Evolutionary conservation across 2,888 invertebrate species (phyloP).

Genomic region (Catocala sponsa): DNA sequence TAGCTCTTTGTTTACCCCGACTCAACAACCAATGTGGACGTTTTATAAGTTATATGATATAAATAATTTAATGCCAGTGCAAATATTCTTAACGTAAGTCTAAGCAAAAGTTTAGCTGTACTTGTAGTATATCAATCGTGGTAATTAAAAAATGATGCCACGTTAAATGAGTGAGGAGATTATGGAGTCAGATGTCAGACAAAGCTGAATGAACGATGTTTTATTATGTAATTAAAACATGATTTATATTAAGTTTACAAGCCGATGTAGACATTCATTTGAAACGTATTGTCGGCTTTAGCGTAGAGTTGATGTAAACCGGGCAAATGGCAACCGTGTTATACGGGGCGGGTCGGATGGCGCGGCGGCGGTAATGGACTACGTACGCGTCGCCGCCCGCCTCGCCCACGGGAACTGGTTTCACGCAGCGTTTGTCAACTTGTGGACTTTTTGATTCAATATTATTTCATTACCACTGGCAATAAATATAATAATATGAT

Average conservation of each 20-base stretch:
- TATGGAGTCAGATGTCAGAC: constrained; percentile 12
- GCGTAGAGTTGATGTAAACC: constrained; percentile 39
- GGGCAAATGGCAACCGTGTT: constrained; percentile 49
- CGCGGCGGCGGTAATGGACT: constrained; percentile 45
- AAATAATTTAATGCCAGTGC: no score
- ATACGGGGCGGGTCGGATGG: constrained; percentile 50
- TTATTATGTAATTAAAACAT: constrained; percentile 14
- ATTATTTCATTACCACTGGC: constrained; percentile 45
- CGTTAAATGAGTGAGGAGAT: neutral
- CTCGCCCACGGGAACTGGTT: constrained; percentile 79
- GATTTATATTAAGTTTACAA: constrained; percentile 9
- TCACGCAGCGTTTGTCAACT: constrained; percentile 55
- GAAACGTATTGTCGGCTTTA: constrained; percentile 28
- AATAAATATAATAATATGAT: constrained; percentile 3
- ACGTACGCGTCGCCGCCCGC: constrained; percentile 59
- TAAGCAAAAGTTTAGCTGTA: no score
- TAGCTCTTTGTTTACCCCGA: neutral
- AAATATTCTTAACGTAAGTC: no score
- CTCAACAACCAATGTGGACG: no score
- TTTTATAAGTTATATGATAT: neutral
- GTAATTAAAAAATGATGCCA: constrained; percentile 1
- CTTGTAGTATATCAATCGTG: neutral
- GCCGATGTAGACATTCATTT: constrained; percentile 4
- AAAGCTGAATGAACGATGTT: constrained; percentile 8
- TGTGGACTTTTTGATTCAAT: constrained; percentile 46